Evolutionary conservation across 2,888 invertebrate species (phyloP).

Genomic region (Branchipolynoe longqiensis): DNA sequence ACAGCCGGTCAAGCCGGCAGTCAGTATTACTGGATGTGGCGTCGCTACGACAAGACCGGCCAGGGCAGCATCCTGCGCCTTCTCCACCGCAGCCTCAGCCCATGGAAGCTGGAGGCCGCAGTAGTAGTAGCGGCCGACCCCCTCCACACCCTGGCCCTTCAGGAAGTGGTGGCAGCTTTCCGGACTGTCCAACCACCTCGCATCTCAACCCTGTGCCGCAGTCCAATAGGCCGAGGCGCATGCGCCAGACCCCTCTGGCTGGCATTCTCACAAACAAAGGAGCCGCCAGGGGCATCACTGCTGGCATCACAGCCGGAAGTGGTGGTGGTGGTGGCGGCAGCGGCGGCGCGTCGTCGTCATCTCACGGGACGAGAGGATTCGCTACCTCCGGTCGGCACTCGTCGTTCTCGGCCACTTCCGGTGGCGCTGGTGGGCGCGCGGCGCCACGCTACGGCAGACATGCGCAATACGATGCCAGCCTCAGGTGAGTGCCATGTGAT

Average conservation of each 20-base stretch:
- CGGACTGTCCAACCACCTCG: too few relatives aligned
- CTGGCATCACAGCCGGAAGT: neutral
- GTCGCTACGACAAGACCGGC: too few relatives aligned
- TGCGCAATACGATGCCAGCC: slow-evolving; percentile 33
- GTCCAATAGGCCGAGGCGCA: neutral
- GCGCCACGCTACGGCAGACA: slow-evolving; percentile 28
- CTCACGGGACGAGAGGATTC: neutral
- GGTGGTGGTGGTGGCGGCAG: neutral
- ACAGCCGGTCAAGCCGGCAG: too few relatives aligned
- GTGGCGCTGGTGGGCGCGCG: neutral
- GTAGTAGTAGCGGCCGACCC: neutral
- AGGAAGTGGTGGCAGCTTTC: neutral
- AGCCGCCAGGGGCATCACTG: neutral
- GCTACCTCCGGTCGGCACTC: neutral
- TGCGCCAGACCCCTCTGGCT: neutral
- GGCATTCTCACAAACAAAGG: slow-evolving; percentile 29
- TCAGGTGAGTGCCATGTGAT: slow-evolving; percentile 56
- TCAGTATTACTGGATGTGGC: too few relatives aligned
- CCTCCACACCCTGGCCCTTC: too few relatives aligned
- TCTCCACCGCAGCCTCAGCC: neutral
- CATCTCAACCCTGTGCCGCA: neutral
- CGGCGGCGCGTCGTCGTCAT: neutral
- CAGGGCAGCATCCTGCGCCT: neutral
- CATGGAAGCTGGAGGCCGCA: neutral
- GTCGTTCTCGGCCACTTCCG: neutral